Evolutionary conservation across 2,113 vertebrate species (phyloP), one percentile per base, ranked within the genome.

Genomic region (Ramphastos sulfuratus): DNA sequence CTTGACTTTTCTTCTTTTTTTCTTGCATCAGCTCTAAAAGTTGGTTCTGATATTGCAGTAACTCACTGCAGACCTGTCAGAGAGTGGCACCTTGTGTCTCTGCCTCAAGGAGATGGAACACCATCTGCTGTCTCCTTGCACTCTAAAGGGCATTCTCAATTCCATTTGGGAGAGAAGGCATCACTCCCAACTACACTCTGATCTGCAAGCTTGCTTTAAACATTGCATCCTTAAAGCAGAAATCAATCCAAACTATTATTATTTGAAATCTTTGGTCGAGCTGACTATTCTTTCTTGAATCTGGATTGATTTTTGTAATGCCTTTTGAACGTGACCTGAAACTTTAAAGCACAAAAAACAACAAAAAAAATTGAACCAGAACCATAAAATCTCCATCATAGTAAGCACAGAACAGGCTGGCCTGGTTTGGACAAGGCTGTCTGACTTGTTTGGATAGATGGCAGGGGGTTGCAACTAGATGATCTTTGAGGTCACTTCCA

Each of bases 71-170:
- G 87, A 87, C 82, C 87, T 92, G 85, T 82, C 60, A 78, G 92
- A 59, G 37, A 81, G 83, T 74, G 76, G 86, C 79, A 94, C 93
- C 94, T 96, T 82, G 92, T 89, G 56, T 85, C 87, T 92, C 87
- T 92, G 93, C 92, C 85, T 89, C 21, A 0, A 67, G 93, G 92
- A 91, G 78, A 82, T 5, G 82, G 75, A 74, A 82, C 64, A 94
- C 96, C 94, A 95, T 95, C 96, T 95, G 94, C 75, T 82, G 39
- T 69, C 79, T 89, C 25, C 9, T 85, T 65, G 69, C 94, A 87
- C 92, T 89, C 85, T 91, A 87, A 87, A 95, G 90, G 87, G 91
- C 95, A 92, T 95, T 95, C 93, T 92, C 59, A 44, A 33, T 70
- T 80, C 63, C 10, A 1, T 91, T 73, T 85, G 44, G 52, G 74